phyloP scores from a whole-genome alignment of 2,113 vertebrate genomes.

The Emydura subglobosa region DNA sequence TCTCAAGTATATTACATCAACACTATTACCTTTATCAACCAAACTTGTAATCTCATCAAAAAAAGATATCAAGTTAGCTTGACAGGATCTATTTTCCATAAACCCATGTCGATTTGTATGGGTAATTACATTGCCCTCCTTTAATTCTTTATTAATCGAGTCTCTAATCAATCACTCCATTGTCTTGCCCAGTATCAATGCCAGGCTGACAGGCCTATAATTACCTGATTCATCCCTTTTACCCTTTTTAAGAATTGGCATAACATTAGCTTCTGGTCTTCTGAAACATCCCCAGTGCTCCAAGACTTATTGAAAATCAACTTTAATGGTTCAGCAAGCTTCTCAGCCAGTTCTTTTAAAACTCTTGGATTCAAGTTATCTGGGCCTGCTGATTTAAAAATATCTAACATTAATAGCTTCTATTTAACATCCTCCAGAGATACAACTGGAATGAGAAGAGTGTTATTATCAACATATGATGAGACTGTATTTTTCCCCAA shows the following conservation, averaged over 20 bases:
- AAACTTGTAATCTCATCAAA: not conserved
- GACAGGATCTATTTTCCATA: not conserved
- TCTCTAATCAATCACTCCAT: not conserved
- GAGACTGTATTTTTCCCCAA: not conserved
- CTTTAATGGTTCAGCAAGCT: not conserved
- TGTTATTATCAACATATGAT: not conserved
- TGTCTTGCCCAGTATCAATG: not conserved
- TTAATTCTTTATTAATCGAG: not conserved
- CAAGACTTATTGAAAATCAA: not conserved
- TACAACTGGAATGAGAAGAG: not conserved
- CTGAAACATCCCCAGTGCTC: not conserved
- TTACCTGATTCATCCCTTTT: not conserved
- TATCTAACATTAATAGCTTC: not conserved
- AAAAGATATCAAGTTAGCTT: not conserved
- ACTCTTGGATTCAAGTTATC: not conserved
- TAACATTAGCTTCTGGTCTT: not conserved
- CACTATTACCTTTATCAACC: not conserved
- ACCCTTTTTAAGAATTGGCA: not conserved
- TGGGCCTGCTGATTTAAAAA: not conserved
- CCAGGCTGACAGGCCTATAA: not conserved
- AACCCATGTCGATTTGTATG: not conserved
- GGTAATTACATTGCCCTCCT: not conserved
- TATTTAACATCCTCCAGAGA: not conserved
- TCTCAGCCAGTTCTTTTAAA: not conserved
- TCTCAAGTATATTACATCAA: not conserved